Conservation (phyloP, 2,113 vertebrate species). For the Barbus barbus region DNA sequence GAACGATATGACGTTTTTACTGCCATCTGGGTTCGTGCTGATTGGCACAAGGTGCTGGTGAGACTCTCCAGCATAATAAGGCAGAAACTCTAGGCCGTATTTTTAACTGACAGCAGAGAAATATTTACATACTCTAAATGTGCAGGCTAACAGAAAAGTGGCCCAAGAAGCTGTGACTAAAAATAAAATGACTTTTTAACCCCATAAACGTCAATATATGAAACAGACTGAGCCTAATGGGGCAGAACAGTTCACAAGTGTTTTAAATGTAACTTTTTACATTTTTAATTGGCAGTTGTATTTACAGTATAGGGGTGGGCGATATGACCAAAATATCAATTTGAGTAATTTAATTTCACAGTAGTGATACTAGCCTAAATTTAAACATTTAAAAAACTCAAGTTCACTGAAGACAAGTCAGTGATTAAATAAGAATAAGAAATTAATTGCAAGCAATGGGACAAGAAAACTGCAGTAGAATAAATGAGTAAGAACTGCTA, state of each 20-base stretch:
- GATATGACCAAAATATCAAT: too few species aligned
- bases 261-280: too few species aligned
- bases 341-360: too few species aligned
- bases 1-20: conserved; percentile 52
- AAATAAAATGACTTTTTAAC: neutral
- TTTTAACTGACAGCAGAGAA: conserved; percentile 52
- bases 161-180: neutral
- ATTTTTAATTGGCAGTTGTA: too few species aligned
- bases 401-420: too few species aligned
- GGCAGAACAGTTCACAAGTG: neutral
- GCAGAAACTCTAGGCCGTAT: conserved; percentile 32
- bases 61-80: conserved; percentile 45
- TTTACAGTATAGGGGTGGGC: too few species aligned
- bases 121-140: conserved; percentile 51
- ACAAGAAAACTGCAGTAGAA: too few species aligned
- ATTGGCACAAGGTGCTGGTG: conserved; percentile 50
- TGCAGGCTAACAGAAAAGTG: neutral
- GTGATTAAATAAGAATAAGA: too few species aligned
- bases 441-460: too few species aligned
- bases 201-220: neutral
- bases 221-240: neutral
- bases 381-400: too few species aligned
- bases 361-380: too few species aligned
- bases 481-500: too few species aligned
- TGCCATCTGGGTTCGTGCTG: conserved; percentile 55